Base-by-base conservation (phyloP, 2,888 invertebrate genomes). In the Callyntrura guangdongensis region DNA sequence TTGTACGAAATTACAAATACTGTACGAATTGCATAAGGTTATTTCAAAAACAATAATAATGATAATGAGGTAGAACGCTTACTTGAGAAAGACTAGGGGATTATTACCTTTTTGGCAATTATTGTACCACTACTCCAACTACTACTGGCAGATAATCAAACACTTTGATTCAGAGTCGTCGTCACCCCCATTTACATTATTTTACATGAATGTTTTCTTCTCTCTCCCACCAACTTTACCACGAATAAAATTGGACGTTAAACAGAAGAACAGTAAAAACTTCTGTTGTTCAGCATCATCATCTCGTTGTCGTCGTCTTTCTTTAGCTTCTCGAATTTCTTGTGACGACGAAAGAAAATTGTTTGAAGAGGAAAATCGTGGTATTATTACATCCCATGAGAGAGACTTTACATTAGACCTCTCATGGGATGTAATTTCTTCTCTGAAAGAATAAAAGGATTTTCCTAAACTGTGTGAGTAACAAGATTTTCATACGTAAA, bases 341-440 rank as follows among this genome's bases (percentile, higher is more conserved):
- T 69, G 12, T 64, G 61, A 72, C 9, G 25, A 77, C 20, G 0
- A 36, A 56, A 47, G 20, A 59, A 36, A 67, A 47, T 36, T 27
- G 36, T 61, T 81, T 36, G 12, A 36, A 8, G 81, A 81, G 20
- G 77, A 64, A 86, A 86, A 79, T 86, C 86, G 86, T 79, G 79
- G 64, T 86, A 49, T 77, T 61, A 86, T 86, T 79, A 69, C 22
- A 72, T 72, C 86, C 79, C 86, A 86, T 86, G 53, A 36, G 36
- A 36, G 36, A n/a, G n/a, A n/a, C n/a, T 81, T 14, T 49, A 12
- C 14, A 83, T 83, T 47, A 61, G 45, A 27, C 36, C 20, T 27
- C 56, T 27, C 56, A 53, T 79, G 27, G 45, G 67, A 47, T 11
- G 45, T 49, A 47, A 83, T 69, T 84, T 53, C 27, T 27, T 25